Evolutionary conservation across 1,140 invertebrate genomes (phyloP).

Genomic region (Carposina sasakii): DNA sequence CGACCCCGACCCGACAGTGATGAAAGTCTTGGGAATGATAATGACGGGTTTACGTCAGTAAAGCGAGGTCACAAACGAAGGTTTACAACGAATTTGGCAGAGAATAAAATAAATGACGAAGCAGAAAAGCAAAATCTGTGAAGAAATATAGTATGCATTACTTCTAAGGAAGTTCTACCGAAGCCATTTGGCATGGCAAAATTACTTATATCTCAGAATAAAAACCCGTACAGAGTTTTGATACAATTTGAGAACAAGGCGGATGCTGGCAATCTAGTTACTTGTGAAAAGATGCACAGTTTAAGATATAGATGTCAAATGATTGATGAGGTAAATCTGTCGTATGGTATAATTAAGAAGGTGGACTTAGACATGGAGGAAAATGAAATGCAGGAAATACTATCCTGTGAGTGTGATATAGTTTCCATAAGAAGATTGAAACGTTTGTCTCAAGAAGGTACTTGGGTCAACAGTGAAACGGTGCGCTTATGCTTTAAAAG

Average conservation of each 20-base stretch:
- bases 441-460: neutral
- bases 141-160: constrained; percentile 17
- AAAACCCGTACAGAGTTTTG: constrained; percentile 4
- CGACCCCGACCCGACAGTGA: constrained; percentile 3
- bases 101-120: neutral
- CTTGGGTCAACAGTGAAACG: constrained; percentile 6
- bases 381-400: neutral
- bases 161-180: constrained; percentile 17
- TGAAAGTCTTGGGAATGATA: constrained; percentile 8
- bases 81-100: neutral
- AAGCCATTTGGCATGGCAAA: constrained; percentile 33
- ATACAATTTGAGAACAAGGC: constrained; percentile 4
- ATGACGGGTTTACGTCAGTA: constrained; percentile 8
- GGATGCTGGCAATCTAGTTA: neutral
- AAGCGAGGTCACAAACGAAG: constrained; percentile 6
- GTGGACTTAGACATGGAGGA: constrained; percentile 4
- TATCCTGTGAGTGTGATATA: neutral
- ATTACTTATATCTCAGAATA: constrained; percentile 21
- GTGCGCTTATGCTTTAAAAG: constrained; percentile 2
- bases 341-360: constrained; percentile 1
- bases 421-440: neutral
- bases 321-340: neutral
- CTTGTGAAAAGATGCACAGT: neutral
- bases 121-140: neutral
- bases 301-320: neutral